A percentile compares a stretch with the other conserved stretches of the same genome.
Evolutionary conservation across 2,888 invertebrate species (phyloP).

Genomic region (Pelosia muscerda): DNA sequence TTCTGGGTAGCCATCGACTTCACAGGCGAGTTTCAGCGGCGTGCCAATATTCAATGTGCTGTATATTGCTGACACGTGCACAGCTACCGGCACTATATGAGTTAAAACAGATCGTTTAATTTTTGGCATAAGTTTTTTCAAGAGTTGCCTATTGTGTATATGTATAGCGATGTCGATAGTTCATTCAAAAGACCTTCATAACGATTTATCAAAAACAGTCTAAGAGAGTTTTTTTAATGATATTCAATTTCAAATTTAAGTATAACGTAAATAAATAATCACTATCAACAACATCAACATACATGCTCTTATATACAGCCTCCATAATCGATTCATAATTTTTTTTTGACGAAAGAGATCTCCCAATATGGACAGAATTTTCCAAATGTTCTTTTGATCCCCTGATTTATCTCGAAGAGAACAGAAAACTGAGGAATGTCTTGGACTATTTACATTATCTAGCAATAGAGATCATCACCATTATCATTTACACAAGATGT

Average conservation of each 20-base stretch:
- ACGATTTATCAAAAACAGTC: background rate
- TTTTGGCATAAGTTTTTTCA: background rate
- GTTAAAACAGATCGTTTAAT: background rate
- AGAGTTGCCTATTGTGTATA: background rate
- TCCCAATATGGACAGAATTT: too few relatives aligned
- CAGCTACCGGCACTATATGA: slow-evolving; percentile 88
- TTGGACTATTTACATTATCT: background rate
- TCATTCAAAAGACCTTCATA: background rate
- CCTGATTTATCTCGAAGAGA: background rate
- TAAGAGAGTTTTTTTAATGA: background rate
- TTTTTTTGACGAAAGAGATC: background rate
- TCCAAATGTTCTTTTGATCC: too few relatives aligned
- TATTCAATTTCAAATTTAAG: too few relatives aligned
- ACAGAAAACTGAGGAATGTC: background rate
- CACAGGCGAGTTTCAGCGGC: slow-evolving; percentile 91
- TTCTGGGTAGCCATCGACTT: slow-evolving; percentile 92
- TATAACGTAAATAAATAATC: background rate
- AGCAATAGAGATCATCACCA: background rate
- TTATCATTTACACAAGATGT: background rate
- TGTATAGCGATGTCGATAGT: background rate
- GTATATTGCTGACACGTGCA: slow-evolving; percentile 86
- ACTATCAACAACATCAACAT: background rate
- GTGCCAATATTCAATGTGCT: slow-evolving; percentile 89
- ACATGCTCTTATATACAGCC: slow-evolving; percentile 2
- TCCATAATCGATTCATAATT: background rate